Percentiles rank a stretch among this genome's conserved stretches.
Evolutionary conservation across 1,140 invertebrate species (phyloP).

Genomic region (Polypedilum vanderplanki): DNA sequence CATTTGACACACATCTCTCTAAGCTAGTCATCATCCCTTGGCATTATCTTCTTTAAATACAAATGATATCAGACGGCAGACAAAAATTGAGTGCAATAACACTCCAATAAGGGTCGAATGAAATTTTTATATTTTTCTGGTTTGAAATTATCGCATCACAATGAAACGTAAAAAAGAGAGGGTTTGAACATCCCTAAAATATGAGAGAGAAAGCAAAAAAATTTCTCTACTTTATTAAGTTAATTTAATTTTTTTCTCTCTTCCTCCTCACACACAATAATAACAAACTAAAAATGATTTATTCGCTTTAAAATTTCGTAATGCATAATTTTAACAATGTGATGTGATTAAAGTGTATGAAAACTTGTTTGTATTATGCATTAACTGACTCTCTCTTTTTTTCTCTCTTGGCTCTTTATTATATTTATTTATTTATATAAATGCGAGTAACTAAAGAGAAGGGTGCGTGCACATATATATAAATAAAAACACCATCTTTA

Average conservation of each 20-base stretch:
- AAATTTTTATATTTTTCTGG: too few relatives aligned
- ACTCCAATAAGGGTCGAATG: too few relatives aligned
- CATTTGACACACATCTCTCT: too few relatives aligned
- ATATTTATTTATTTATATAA: background rate
- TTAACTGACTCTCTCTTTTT: background rate
- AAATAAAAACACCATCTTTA: conserved; percentile 5
- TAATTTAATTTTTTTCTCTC: conserved; percentile 15
- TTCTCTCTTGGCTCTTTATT: background rate
- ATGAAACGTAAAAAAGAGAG: background rate
- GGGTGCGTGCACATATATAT: background rate
- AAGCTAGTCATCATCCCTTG: too few relatives aligned
- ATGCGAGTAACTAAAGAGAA: too few relatives aligned
- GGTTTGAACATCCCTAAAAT: background rate
- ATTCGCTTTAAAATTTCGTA: conserved; percentile 23
- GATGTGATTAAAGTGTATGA: conserved; percentile 28
- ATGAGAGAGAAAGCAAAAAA: too few relatives aligned
- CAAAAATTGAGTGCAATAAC: too few relatives aligned
- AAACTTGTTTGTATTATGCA: conserved; percentile 25
- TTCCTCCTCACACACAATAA: background rate
- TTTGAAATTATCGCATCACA: too few relatives aligned
- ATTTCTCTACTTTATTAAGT: background rate
- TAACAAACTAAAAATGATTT: conserved; percentile 27
- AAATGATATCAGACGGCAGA: too few relatives aligned
- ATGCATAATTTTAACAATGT: conserved; percentile 25
- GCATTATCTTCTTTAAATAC: too few relatives aligned